phyloP scores from a whole-genome alignment of 2,797 vertebrate genomes.

The Xerus rutilus region DNA sequence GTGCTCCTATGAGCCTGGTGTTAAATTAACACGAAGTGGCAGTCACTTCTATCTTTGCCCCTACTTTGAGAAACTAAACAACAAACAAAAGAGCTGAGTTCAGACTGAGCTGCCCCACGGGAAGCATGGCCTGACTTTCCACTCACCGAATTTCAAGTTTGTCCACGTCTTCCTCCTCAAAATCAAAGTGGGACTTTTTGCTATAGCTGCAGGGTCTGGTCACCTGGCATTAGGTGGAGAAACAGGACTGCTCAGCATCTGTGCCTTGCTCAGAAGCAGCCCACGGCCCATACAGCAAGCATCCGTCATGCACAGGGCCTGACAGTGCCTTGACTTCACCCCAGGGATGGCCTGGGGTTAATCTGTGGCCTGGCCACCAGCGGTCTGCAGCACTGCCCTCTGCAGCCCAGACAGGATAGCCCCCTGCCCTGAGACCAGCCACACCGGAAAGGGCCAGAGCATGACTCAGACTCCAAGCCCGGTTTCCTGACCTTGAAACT shows the following conservation, averaged over 20 bases:
- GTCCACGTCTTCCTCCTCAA: slow-evolving; percentile 98
- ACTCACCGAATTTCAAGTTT: slow-evolving; percentile 97
- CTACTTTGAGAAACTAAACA: neutral
- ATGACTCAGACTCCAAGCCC: no score
- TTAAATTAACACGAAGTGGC: neutral
- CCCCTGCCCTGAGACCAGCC: neutral
- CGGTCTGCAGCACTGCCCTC: no score
- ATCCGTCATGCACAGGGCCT: no score
- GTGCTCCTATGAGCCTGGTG: neutral
- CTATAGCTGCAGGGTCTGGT: slow-evolving; percentile 97
- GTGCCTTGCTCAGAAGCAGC: no score
- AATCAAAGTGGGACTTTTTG: slow-evolving; percentile 96
- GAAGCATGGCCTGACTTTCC: neutral
- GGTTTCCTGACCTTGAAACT: neutral
- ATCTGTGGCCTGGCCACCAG: neutral
- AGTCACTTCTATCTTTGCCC: neutral
- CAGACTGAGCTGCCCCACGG: neutral
- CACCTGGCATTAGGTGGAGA: slow-evolving; percentile 88
- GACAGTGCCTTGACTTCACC: no score
- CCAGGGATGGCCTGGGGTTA: no score
- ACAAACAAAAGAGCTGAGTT: neutral
- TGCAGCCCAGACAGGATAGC: neutral
- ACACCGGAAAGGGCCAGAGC: neutral
- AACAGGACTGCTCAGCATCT: neutral
- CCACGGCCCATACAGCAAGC: no score